Conservation (phyloP, 2,888 invertebrate genomes). For the Ophion ellenae region DNA sequence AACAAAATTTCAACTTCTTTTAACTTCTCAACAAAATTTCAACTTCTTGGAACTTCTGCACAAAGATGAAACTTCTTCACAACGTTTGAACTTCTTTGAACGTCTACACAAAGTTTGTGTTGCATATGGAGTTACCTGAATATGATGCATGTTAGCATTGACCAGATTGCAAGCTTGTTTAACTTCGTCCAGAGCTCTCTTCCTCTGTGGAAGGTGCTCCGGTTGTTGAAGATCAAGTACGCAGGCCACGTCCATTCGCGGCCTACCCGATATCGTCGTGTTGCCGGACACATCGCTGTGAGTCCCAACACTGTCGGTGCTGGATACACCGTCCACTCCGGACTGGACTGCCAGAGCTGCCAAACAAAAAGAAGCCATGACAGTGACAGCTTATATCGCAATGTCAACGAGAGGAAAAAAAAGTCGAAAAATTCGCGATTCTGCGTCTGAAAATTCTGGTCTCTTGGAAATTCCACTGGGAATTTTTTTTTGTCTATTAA, state of each 20-base stretch:
- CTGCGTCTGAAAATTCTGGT: neutral
- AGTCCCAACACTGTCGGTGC: conserved; percentile 87
- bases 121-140: conserved; percentile 87
- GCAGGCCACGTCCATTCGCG: conserved; percentile 95
- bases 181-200: conserved; percentile 93
- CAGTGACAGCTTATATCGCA: neutral
- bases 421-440: conserved; percentile 2
- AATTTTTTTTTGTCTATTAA: no score
- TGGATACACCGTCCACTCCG: conserved; percentile 78
- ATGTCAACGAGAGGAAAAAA: neutral
- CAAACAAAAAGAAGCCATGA: neutral
- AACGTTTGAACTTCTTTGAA: no score
- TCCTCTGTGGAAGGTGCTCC: conserved; percentile 90
- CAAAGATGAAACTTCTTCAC: no score
- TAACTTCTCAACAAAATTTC: no score
- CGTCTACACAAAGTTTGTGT: no score
- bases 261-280: conserved; percentile 85
- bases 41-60: no score
- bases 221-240: conserved; percentile 92
- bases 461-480: no score
- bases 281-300: conserved; percentile 87
- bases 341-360: conserved; percentile 66
- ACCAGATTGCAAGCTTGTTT: conserved; percentile 91
- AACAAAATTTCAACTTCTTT: no score
- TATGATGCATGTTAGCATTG: conserved; percentile 92